Base-by-base conservation (phyloP, 1,140 invertebrate genomes). In the Drosophila yakuba region DNA sequence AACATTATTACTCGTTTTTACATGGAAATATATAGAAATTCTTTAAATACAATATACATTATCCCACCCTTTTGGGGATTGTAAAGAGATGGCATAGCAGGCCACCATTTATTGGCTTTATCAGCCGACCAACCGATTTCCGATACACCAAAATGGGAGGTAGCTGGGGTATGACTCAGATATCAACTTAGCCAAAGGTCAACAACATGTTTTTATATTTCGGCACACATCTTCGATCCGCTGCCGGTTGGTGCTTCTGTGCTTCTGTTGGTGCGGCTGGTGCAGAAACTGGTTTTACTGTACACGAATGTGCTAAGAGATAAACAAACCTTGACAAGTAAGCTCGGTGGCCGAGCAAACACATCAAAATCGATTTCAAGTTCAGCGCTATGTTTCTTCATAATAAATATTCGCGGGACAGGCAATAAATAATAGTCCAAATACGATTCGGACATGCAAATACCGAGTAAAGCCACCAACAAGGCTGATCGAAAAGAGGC, bases 321-420 rank as follows among this genome's bases (percentile, higher is more conserved):
- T 89, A 88, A 74, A 84, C 80, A 83, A 89, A 89, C 84, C 83
- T 88, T 88, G 80, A 45, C 57, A 52, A 50, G 52, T 38, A 28
- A 58, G 51, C 44, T 17, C 60, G 15, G 64, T 59, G 64, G 52
- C 64, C 63, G 76, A 79, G 68, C 66, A 62, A 80, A 64, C 59
- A 52, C 74, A 74, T 67, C 63, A 78, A 89, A 84, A 89, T 83
- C 80, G 68, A 89, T 78, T 89, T 88, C 84, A 88, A 88, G 84
- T 88, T 88, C 84, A 89, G 76, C 75, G 52, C 66, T 74, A 71
- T 80, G 62, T 69, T 61, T 81, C 63, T 56, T 56, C 84, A 79
- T 57, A 58, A 64, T 69, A 69, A 57, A 69, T 76, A 79, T 85
- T 68, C 74, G 45, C 51, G 10, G 38, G 41, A 17, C 28, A 66